A percentile compares a stretch with the other conserved stretches of the same genome.
Evolutionary conservation across 2,888 invertebrate genomes (phyloP).

Genomic region (Willowsia nigromaculata): DNA sequence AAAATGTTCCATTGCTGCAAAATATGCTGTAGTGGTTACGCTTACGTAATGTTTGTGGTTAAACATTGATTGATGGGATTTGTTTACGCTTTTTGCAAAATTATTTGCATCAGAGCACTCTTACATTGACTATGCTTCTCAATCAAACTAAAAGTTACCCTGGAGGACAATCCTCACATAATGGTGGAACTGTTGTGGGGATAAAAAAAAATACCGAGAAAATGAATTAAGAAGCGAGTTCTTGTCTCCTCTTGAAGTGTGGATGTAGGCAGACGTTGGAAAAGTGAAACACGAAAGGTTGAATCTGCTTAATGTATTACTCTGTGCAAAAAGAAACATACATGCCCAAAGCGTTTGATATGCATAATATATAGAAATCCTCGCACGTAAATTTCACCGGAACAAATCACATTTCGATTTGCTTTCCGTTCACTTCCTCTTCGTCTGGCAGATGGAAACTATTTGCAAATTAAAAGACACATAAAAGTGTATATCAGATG

Average conservation of each 20-base stretch:
- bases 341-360: background rate
- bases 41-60: background rate
- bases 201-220: background rate
- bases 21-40: background rate
- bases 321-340: background rate
- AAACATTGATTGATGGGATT: slow-evolving; percentile 61
- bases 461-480: slow-evolving; percentile 46
- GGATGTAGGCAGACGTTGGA: background rate
- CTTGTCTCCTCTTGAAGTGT: background rate
- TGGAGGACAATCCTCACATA: slow-evolving; percentile 14
- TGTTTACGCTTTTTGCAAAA: slow-evolving; percentile 63
- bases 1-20: background rate
- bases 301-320: background rate
- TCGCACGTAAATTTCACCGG: background rate
- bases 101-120: slow-evolving; percentile 45
- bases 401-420: slow-evolving; percentile 30
- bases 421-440: background rate
- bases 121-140: slow-evolving; percentile 12
- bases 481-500: background rate
- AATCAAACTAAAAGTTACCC: slow-evolving; percentile 42
- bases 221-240: slow-evolving; percentile 1
- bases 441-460: slow-evolving; percentile 4
- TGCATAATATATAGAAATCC: background rate
- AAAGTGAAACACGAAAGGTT: background rate
- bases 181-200: background rate